phyloP scores from a whole-genome alignment of 1,140 invertebrate genomes.

The Pseudobourletiella spinata region DNA sequence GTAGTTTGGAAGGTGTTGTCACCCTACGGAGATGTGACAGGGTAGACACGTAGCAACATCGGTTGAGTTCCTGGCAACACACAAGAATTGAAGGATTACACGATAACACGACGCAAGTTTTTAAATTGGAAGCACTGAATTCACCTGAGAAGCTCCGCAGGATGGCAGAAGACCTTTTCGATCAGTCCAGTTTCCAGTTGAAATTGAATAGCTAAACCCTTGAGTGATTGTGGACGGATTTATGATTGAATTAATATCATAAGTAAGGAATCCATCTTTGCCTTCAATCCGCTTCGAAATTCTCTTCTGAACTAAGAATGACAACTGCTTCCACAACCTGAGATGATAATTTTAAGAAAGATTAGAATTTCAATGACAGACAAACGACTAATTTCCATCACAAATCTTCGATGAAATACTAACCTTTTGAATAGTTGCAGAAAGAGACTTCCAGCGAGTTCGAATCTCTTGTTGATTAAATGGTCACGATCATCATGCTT shows the following conservation, averaged over 20 bases:
- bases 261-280: too few relatives aligned
- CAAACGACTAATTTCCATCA: too few relatives aligned
- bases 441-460: constrained; percentile 88
- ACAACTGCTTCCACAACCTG: background rate
- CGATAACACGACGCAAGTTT: too few relatives aligned
- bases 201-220: constrained; percentile 88
- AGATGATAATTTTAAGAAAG: too few relatives aligned
- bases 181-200: constrained; percentile 99
- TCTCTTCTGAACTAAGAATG: constrained; percentile 68
- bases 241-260: too few relatives aligned
- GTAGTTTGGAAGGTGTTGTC: constrained; percentile 95
- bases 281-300: constrained; percentile 92
- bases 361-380: too few relatives aligned
- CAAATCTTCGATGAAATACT: too few relatives aligned
- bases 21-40: constrained; percentile 91
- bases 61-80: constrained; percentile 65
- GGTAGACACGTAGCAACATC: constrained; percentile 93
- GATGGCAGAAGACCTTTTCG: constrained; percentile 45
- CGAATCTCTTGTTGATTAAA: constrained; percentile 95
- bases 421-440: constrained; percentile 85
- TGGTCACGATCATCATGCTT: constrained; percentile 98
- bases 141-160: constrained; percentile 7
- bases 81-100: background rate
- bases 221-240: constrained; percentile 86
- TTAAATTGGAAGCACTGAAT: background rate